Conservation (phyloP, 2,113 vertebrate genomes). For the Halichoerus grypus region DNA sequence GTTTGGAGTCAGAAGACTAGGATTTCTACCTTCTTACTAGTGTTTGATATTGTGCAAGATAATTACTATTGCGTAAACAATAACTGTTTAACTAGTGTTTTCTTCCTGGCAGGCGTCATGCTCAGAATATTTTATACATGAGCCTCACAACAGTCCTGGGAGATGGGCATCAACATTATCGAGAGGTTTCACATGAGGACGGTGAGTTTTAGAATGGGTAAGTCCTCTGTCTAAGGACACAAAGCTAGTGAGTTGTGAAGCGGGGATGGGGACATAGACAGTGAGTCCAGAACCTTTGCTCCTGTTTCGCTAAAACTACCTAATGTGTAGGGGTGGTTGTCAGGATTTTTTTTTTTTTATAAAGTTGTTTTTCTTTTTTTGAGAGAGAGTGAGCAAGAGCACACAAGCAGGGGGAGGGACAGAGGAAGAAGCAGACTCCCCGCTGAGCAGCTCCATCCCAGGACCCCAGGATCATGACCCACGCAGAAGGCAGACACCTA, state of each 20-base stretch:
- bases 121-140: not conserved
- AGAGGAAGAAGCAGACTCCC: not conserved
- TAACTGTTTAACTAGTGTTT: not conserved
- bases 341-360: not conserved
- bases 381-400: no score
- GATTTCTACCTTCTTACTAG: not conserved
- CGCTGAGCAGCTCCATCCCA: not conserved
- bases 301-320: not conserved
- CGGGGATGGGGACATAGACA: not conserved
- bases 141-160: not conserved
- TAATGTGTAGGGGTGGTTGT: not conserved
- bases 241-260: not conserved
- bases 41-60: not conserved
- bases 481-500: not conserved
- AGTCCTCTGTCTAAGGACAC: not conserved
- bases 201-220: not conserved
- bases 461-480: not conserved
- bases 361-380: not conserved
- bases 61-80: not conserved
- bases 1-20: not conserved
- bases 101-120: not conserved
- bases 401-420: not conserved
- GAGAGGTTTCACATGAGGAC: slow-evolving; percentile 2
- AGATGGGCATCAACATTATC: not conserved
- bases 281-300: not conserved